These are phyloP conservation scores for Sycophaga agraensis DNA, from an alignment of 1,140 invertebrate species.

Conservation along the genomic window DNA sequence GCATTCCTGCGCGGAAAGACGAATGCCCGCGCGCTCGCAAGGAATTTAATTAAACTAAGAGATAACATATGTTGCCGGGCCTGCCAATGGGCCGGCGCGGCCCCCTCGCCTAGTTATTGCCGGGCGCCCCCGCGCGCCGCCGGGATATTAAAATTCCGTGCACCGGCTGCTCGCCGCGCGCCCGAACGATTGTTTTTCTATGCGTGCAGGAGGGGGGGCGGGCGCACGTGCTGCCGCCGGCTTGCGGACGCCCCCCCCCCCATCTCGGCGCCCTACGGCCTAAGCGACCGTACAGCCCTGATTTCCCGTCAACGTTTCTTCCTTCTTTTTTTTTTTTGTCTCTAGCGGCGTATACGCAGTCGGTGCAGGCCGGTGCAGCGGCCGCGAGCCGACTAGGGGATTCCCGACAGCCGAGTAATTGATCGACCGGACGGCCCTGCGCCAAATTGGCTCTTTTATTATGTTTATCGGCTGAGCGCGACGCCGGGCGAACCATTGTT, in stretches of 20 bases:
- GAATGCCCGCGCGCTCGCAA: conserved; percentile 17
- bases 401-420: no score
- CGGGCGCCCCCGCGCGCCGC: conserved; percentile 36
- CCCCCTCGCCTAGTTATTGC: conserved; percentile 52
- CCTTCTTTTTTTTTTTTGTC: background rate
- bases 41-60: conserved; percentile 62
- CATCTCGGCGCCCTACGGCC: background rate
- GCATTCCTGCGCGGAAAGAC: no score
- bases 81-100: conserved; percentile 38
- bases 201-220: background rate
- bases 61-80: conserved; percentile 59
- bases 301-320: background rate
- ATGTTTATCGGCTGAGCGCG: no score
- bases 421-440: no score
- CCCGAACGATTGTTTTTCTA: conserved; percentile 25
- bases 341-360: no score
- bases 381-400: no score
- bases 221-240: no score
- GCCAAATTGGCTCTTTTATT: no score
- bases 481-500: no score
- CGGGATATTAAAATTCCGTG: conserved; percentile 58
- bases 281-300: background rate
- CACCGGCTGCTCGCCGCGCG: conserved; percentile 47
- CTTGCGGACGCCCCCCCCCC: no score
- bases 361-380: no score